A percentile compares a stretch with the other conserved stretches of the same genome.
phyloP scores from a whole-genome alignment of 2,113 vertebrate species.

The Taxidea taxus region DNA sequence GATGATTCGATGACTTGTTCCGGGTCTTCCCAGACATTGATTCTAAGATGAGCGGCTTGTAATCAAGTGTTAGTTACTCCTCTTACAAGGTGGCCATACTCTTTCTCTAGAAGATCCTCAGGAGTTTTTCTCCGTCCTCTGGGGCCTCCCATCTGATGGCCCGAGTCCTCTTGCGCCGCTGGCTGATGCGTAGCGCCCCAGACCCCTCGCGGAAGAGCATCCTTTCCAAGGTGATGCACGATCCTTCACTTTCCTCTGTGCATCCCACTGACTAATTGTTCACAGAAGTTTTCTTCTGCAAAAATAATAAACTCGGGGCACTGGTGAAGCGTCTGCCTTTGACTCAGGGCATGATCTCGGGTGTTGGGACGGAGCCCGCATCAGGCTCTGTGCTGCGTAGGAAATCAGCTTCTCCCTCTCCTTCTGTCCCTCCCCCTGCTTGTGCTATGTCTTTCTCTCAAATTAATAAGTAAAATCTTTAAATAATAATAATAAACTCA shows the following conservation, averaged over 20 bases:
- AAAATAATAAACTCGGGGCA: not conserved
- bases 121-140: no score
- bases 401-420: not conserved
- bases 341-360: not conserved
- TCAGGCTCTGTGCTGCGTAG: not conserved
- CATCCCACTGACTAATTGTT: not conserved
- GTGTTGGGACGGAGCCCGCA: not conserved
- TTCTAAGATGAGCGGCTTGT: not conserved
- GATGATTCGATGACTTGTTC: not conserved
- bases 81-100: not conserved
- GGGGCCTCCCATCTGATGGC: not conserved
- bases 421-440: no score
- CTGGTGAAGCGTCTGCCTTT: no score
- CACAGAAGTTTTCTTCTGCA: not conserved
- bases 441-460: not conserved
- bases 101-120: no score
- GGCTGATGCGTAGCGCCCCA: not conserved
- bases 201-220: rapidly evolving
- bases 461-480: not conserved
- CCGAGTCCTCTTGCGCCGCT: rapidly evolving
- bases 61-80: not conserved
- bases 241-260: not conserved
- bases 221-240: not conserved
- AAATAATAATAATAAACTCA: not conserved
- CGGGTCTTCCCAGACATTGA: not conserved